phyloP scores from a whole-genome alignment of 2,113 vertebrate species.

The Polyodon spathula region DNA sequence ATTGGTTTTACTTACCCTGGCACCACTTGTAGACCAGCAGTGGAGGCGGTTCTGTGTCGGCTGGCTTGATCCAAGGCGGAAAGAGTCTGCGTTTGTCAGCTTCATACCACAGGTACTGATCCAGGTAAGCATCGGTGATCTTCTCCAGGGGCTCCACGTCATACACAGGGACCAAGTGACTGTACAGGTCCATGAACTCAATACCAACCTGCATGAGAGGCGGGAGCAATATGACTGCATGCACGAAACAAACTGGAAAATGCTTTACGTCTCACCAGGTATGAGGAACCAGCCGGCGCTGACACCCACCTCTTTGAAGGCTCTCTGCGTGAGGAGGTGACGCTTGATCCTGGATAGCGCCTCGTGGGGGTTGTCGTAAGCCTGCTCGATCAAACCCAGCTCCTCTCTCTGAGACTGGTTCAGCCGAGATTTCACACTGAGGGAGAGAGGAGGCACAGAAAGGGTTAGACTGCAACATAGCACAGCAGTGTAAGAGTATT shows the following conservation, averaged over 20 bases:
- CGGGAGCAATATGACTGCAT: neutral
- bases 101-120: constrained; percentile 98
- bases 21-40: constrained; percentile 98
- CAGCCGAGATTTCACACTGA: constrained; percentile 91
- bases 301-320: constrained; percentile 85
- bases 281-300: too few relatives aligned
- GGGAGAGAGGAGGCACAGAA: constrained; percentile 7
- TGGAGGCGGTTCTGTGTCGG: constrained; percentile 93
- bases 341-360: constrained; percentile 96
- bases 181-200: constrained; percentile 99
- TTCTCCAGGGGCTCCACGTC: constrained; percentile 96
- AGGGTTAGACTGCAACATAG: too few relatives aligned
- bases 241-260: neutral
- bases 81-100: constrained; percentile 93
- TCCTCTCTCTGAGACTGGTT: constrained; percentile 98
- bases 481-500: neutral
- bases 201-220: constrained; percentile 77
- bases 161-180: constrained; percentile 92
- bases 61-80: constrained; percentile 97
- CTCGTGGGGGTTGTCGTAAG: constrained; percentile 96
- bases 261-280: neutral
- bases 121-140: constrained; percentile 95
- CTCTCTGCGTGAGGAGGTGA: constrained; percentile 95
- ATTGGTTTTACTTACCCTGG: constrained; percentile 67
- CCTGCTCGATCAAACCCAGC: constrained; percentile 91